Base-by-base conservation (phyloP, 2,113 vertebrate species). In the Blennius ocellaris region DNA sequence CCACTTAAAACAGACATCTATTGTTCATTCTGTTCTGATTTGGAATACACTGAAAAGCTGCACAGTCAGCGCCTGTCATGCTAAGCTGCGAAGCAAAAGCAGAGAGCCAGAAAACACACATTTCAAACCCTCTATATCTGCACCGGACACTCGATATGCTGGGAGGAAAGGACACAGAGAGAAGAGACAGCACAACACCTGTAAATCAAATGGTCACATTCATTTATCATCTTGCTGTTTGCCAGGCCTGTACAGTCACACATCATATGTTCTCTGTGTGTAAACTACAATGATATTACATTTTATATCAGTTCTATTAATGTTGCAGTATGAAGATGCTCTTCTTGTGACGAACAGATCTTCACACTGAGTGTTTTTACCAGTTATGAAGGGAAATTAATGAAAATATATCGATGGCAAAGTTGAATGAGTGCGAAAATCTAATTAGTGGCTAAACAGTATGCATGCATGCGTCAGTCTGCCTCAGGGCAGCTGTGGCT, bases 101-200 rank as follows among this genome's bases (percentile, higher is more conserved):
- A 63, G 21, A 80, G 38, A 78, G 58, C 54, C 70, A 85, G 74
- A 77, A 78, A 89, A 94, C 93, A 92, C 90, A 95, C 93, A 79
- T 95, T 93, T 94, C 92, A 95, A 94, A 94, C 90, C 93, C 83
- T 90, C 86, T 47, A 93, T 87, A 71, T 94, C 93, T 66, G 86
- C 85, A 55, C 80, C 89, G 62, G 92, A 15, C 0, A 81, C 84
- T 80, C 87, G 93, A 91, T 85, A 94, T n/a, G 92, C 94, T 95
- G 76, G 80, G 71, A 82, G 84, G 81, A 74, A 83, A 83, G 78
- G 57, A 51, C 51, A 77, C 30, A 68, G 39, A 76, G n/a, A 70
- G 14, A 16, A 50, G 15, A 80, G 38, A 86, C 15, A 70, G 38
- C 12, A 55, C 15, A 66, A 84, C 11, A 83, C 30, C 53, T 83